A percentile compares a stretch with the other conserved stretches of the same genome.
phyloP scores from a whole-genome alignment of 2,888 invertebrate species.

The Eupithecia subumbrata region DNA sequence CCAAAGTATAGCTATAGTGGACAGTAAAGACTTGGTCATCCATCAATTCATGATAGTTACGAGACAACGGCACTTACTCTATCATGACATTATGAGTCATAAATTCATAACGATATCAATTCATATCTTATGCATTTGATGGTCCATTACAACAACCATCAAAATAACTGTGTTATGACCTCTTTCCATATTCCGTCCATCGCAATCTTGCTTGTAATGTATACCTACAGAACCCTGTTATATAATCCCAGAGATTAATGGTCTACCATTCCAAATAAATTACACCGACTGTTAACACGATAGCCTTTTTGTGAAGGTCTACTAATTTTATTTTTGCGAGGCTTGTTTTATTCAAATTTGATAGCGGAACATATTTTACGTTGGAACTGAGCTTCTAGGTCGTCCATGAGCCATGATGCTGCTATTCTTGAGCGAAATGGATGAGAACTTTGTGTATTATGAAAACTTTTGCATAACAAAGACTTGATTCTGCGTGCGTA shows the following conservation, averaged over 20 bases:
- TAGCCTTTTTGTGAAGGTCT: conserved; percentile 52
- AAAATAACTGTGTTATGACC: conserved; percentile 39
- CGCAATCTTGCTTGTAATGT: conserved; percentile 43
- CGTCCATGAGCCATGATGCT: conserved; percentile 47
- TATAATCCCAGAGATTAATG: conserved; percentile 51
- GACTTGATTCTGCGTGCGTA: conserved; percentile 18
- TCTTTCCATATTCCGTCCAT: conserved; percentile 38
- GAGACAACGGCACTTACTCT: conserved; percentile 8
- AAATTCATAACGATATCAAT: conserved; percentile 30
- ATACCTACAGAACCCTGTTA: conserved; percentile 43
- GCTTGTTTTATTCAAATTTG: conserved; percentile 67
- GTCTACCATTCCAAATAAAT: conserved; percentile 58
- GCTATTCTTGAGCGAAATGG: conserved; percentile 48
- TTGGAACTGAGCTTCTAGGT: conserved; percentile 61
- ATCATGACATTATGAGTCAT: conserved; percentile 26
- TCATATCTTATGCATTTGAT: conserved; percentile 34
- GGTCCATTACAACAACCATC: conserved; percentile 32
- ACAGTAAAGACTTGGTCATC: not conserved
- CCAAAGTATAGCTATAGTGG: not conserved
- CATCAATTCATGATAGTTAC: conserved; percentile 7
- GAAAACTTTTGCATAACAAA: conserved; percentile 49
- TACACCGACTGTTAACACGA: conserved; percentile 55
- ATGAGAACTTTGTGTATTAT: conserved; percentile 50
- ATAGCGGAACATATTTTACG: conserved; percentile 72
- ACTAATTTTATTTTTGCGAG: conserved; percentile 59